Percentiles rank a stretch among this genome's conserved stretches.
phyloP scores from a whole-genome alignment of 2,888 invertebrate species.

The Lepeophtheirus nordmannii region DNA sequence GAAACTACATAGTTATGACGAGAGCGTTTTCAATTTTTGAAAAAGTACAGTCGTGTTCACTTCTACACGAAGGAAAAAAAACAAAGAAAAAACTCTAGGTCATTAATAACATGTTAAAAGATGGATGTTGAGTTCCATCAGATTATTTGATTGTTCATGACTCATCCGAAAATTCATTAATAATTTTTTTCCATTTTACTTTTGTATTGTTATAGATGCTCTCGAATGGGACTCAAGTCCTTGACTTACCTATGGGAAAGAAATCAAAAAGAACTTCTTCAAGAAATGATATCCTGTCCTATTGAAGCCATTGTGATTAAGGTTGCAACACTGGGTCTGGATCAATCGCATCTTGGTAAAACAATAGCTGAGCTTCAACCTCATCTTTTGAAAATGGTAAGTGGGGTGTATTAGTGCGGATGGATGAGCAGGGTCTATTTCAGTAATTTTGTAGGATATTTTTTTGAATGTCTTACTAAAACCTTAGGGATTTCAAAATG shows the following conservation, averaged over 20 bases:
- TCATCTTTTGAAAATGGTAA: conserved; percentile 64
- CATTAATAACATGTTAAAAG: too few species aligned
- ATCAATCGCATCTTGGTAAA: conserved; percentile 73
- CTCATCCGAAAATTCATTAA: conserved; percentile 12
- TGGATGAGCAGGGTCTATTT: too few species aligned
- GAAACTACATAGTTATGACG: too few species aligned
- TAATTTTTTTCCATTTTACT: background rate
- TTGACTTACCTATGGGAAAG: conserved; percentile 90
- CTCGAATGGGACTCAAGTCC: conserved; percentile 68
- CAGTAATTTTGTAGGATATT: too few species aligned
- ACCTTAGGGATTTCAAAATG: too few species aligned
- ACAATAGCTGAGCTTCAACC: conserved; percentile 67
- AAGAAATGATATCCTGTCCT: conserved; percentile 88
- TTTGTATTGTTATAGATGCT: conserved; percentile 48
- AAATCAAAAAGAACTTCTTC: conserved; percentile 78
- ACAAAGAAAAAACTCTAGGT: too few species aligned
- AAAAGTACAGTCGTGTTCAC: too few species aligned
- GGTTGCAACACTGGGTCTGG: conserved; percentile 83
- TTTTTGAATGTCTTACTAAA: too few species aligned
- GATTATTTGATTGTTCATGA: too few species aligned
- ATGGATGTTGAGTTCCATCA: too few species aligned
- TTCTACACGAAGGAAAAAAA: too few species aligned
- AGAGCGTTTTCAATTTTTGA: too few species aligned
- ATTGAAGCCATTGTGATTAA: conserved; percentile 91
- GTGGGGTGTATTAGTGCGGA: conserved; percentile 28